A percentile compares a stretch with the other conserved stretches of the same genome.
Conservation (phyloP, 2,888 invertebrate genomes). For the Tenthredo livida region DNA sequence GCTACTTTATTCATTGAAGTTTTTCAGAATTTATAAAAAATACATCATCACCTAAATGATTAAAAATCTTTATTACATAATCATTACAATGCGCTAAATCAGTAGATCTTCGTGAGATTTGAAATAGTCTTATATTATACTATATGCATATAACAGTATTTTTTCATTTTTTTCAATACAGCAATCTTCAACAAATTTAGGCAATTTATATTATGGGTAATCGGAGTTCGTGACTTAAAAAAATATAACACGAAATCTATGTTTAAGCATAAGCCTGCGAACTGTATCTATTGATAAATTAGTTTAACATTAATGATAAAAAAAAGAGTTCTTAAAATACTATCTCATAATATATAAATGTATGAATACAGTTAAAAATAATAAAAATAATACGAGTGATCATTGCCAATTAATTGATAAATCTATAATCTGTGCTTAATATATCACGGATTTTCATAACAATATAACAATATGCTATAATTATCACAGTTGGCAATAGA, state of each 20-base stretch:
- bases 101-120: neutral
- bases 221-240: no score
- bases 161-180: no score
- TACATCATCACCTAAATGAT: no score
- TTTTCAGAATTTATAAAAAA: no score
- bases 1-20: no score
- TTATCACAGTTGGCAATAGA: neutral
- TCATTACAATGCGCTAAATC: neutral
- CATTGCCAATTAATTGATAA: neutral
- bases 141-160: no score
- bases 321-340: neutral
- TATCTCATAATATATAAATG: neutral
- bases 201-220: no score
- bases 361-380: neutral
- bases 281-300: neutral
- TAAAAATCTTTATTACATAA: neutral
- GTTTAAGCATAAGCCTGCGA: no score
- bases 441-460: neutral
- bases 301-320: neutral
- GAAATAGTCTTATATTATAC: neutral
- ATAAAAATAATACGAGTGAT: neutral
- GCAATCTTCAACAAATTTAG: no score
- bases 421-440: neutral
- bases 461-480: neutral
- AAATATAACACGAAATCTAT: no score